phyloP scores from a whole-genome alignment of 1,140 invertebrate genomes.

The Drosophila ironensis region DNA sequence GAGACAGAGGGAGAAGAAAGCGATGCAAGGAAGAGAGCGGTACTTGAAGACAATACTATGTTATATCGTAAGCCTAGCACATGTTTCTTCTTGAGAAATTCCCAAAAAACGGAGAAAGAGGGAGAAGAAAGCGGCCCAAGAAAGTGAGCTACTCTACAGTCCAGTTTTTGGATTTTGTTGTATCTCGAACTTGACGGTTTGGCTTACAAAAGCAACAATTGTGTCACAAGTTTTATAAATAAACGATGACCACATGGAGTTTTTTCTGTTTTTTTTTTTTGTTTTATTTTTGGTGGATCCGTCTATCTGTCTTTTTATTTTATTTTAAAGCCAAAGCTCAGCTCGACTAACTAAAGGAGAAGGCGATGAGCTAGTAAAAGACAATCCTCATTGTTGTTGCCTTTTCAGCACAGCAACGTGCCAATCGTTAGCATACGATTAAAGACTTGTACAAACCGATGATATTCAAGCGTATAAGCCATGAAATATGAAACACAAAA shows the following conservation, averaged over 20 bases:
- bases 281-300: neutral
- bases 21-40: too few species aligned
- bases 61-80: too few species aligned
- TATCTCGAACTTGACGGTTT: slow-evolving; percentile 12
- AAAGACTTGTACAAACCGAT: slow-evolving; percentile 33
- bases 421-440: slow-evolving; percentile 77
- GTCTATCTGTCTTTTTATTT: too few species aligned
- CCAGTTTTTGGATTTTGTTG: slow-evolving; percentile 28
- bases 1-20: too few species aligned
- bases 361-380: slow-evolving; percentile 57
- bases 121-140: slow-evolving; percentile 27
- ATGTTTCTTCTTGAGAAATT: neutral
- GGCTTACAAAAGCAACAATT: slow-evolving; percentile 75
- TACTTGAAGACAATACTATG: too few species aligned
- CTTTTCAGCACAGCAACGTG: slow-evolving; percentile 46
- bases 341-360: slow-evolving; percentile 52
- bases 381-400: slow-evolving; percentile 63
- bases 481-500: slow-evolving; percentile 61
- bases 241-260: slow-evolving; percentile 71
- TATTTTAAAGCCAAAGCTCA: slow-evolving; percentile 47
- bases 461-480: slow-evolving; percentile 21
- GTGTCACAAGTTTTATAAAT: slow-evolving; percentile 78
- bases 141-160: slow-evolving; percentile 19
- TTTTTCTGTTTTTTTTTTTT: neutral
- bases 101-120: neutral